A percentile compares a stretch with the other conserved stretches of the same genome.
These are phyloP conservation scores for Eumacrocentrus americanus DNA, from an alignment of 2,888 invertebrate genomes.

Conservation along the genomic window DNA sequence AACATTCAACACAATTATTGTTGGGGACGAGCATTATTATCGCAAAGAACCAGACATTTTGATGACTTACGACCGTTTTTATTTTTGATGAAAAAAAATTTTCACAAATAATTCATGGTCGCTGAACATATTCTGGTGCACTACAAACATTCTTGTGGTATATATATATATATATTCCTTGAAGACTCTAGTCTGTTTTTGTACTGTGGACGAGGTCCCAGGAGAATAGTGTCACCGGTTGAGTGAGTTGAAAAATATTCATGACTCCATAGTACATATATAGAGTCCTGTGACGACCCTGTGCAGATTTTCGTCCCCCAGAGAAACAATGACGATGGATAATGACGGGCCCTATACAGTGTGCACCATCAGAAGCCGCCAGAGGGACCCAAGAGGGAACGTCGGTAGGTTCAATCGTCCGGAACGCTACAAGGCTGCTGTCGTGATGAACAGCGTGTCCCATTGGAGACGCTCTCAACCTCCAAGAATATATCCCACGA, in stretches of 20 bases:
- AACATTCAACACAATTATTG: no score
- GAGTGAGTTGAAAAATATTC: slow-evolving; percentile 27
- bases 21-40: no score
- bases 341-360: slow-evolving; percentile 32
- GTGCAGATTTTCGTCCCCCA: slow-evolving; percentile 24
- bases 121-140: no score
- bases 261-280: slow-evolving; percentile 24
- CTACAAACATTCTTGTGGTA: no score
- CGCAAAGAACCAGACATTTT: no score
- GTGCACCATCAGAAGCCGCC: not conserved
- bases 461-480: slow-evolving; percentile 8
- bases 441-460: slow-evolving; percentile 9
- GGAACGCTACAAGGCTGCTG: slow-evolving; percentile 37
- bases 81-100: no score
- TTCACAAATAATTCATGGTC: no score
- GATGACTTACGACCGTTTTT: no score
- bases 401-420: slow-evolving; percentile 43
- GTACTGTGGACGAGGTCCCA: slow-evolving; percentile 1
- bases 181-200: no score
- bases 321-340: slow-evolving; percentile 42
- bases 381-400: slow-evolving; percentile 13
- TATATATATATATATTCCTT: no score
- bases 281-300: slow-evolving; percentile 28
- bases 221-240: slow-evolving; percentile 9
- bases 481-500: not conserved